phyloP scores from a whole-genome alignment of 2,888 invertebrate species.

The Lamellibrachia satsuma region DNA sequence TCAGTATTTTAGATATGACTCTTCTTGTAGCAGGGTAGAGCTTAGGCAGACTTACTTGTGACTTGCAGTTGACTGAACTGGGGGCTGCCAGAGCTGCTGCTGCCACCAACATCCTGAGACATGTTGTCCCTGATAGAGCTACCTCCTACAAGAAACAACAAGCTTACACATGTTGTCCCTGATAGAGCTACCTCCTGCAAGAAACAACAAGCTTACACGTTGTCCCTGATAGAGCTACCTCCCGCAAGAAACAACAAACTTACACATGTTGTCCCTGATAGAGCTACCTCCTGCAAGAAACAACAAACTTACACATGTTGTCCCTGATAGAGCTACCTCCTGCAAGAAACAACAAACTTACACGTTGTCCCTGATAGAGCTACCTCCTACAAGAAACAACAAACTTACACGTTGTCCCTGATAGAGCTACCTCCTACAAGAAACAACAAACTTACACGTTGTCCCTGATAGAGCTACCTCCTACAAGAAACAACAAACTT shows the following conservation, averaged over 20 bases:
- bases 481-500: too few relatives aligned
- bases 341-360: not conserved
- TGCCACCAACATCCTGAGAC: not conserved
- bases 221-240: not conserved
- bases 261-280: not conserved
- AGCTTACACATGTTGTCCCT: not conserved
- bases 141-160: not conserved
- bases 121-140: not conserved
- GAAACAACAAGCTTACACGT: not conserved
- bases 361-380: not conserved
- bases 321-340: not conserved
- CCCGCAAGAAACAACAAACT: not conserved
- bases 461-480: too few relatives aligned
- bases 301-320: not conserved
- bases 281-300: not conserved
- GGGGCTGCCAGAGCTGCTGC: not conserved
- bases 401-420: too few relatives aligned
- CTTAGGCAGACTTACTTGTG: not conserved
- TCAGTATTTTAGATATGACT: not conserved
- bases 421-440: too few relatives aligned
- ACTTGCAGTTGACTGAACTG: not conserved
- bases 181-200: not conserved
- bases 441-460: too few relatives aligned
- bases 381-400: not conserved
- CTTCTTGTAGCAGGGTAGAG: not conserved